Base-by-base conservation (phyloP, 2,888 invertebrate species). In the Nomada ferruginata region DNA sequence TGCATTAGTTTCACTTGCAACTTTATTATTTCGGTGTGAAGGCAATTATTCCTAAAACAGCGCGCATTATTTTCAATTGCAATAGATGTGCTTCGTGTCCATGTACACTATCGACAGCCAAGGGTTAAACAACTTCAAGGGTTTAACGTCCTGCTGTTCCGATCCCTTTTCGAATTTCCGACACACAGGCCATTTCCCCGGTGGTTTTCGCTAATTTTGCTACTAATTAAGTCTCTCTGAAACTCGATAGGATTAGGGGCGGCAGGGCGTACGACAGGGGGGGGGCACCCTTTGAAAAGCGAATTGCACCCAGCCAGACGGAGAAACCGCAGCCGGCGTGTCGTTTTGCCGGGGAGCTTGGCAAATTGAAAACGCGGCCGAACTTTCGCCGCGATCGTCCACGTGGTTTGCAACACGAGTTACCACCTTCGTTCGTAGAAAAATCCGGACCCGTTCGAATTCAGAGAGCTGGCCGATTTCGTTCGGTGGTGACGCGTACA, bases 161-260 rank as follows among this genome's bases (percentile, higher is more conserved):
- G 15, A 29, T 20, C 26, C 42, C 53, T 11, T 10, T 13, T 15
- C 2, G 53, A 23, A 52, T 20, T 57, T 60, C n/a, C 15, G 53
- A 47, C 66, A 64, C 42, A 47, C 75, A 74, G 61, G 71, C 76
- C 79, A 70, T 74, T 71, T 64, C 76, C 60, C 75, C 69, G 60
- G 72, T 57, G 89, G 90, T 90, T 89, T 87, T 79, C 86, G 60
- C 85, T 87, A 90, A 90, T 90, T 90, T 90, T 79, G 79, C 87
- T 87, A 87, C 89, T 90, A 90, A 90, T 90, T 88, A 89, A 89
- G 86, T 89, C 85, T 76, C 87, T 81, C 83, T 83, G 79, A 76
- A 84, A 86, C 83, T 84, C 84, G 71, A 82, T 76, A 73, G 82
- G 84, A 85, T 83, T 84, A 77, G 70, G 68, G 82, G 36, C n/a